Percentiles rank a stretch among this genome's conserved stretches.
Conservation (phyloP, 2,797 vertebrate species). For the Buceros bicornis region DNA sequence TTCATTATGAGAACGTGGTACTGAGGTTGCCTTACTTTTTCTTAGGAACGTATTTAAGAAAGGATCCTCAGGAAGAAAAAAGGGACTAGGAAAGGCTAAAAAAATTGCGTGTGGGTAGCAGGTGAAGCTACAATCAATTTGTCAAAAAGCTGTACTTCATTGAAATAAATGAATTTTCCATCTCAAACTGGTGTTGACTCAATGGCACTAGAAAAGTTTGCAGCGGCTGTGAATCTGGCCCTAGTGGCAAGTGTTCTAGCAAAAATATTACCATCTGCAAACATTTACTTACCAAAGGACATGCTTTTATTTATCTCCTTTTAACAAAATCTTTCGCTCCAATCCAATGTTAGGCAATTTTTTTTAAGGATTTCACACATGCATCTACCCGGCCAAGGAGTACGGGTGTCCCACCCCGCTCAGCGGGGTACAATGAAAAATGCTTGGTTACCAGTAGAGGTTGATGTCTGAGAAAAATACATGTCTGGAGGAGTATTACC, state of each 20-base stretch:
- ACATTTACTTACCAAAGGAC: background rate
- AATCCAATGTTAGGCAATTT: background rate
- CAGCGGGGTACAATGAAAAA: background rate
- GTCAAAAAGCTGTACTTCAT: constrained; percentile 10
- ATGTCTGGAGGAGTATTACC: background rate
- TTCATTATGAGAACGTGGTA: background rate
- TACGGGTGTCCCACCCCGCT: background rate
- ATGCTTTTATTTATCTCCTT: constrained; percentile 57
- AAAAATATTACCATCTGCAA: background rate
- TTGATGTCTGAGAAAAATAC: background rate
- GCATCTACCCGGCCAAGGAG: background rate
- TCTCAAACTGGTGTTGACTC: constrained; percentile 4
- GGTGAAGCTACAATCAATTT: background rate
- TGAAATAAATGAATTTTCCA: constrained; percentile 39
- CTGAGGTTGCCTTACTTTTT: background rate
- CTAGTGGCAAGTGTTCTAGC: background rate
- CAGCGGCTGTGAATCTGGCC: constrained; percentile 20
- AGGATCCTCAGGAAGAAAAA: background rate
- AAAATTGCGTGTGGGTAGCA: background rate
- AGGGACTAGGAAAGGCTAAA: background rate
- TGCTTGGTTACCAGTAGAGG: background rate
- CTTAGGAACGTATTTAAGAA: background rate
- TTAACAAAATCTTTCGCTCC: constrained; percentile 43
- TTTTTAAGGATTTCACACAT: background rate
- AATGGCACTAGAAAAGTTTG: constrained; percentile 15